Evolutionary conservation across 2,113 vertebrate genomes (phyloP).

Genomic region (Chloropsis hardwickii): DNA sequence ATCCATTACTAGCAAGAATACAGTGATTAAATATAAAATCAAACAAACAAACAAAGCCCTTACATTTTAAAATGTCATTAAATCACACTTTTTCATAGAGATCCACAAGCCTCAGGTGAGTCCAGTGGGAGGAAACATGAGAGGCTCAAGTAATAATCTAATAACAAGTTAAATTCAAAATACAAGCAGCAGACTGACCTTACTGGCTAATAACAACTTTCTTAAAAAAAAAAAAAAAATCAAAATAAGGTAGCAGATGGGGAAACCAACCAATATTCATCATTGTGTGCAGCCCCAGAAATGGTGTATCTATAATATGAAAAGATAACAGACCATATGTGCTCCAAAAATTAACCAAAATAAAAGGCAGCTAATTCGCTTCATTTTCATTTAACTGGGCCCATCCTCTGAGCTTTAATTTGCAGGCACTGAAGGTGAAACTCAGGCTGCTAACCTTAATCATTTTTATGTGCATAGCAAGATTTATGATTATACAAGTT

Average conservation of each 20-base stretch:
- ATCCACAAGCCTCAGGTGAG: not conserved
- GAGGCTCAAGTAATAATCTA: not conserved
- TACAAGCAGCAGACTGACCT: not conserved
- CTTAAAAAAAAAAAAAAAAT: not conserved
- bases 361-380: not conserved
- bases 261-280: not conserved
- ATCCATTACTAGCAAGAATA: not conserved
- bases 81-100: not conserved
- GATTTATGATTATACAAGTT: not conserved
- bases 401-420: not conserved
- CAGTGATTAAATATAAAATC: not conserved
- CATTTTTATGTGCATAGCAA: not conserved
- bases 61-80: not conserved
- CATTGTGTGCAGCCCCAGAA: not conserved
- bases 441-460: not conserved
- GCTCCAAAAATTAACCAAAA: constrained; percentile 8
- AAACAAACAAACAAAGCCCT: rapidly evolving
- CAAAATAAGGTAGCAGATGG: not conserved
- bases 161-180: not conserved
- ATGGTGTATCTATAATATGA: not conserved
- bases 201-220: not conserved
- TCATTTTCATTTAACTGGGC: constrained; percentile 4
- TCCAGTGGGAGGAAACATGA: not conserved
- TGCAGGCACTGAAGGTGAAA: constrained; percentile 1
- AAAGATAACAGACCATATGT: not conserved